A percentile compares a stretch with the other conserved stretches of the same genome.
These are phyloP conservation scores for Thymelicus lineola DNA, from an alignment of 2,888 invertebrate species.

Conservation along the genomic window DNA sequence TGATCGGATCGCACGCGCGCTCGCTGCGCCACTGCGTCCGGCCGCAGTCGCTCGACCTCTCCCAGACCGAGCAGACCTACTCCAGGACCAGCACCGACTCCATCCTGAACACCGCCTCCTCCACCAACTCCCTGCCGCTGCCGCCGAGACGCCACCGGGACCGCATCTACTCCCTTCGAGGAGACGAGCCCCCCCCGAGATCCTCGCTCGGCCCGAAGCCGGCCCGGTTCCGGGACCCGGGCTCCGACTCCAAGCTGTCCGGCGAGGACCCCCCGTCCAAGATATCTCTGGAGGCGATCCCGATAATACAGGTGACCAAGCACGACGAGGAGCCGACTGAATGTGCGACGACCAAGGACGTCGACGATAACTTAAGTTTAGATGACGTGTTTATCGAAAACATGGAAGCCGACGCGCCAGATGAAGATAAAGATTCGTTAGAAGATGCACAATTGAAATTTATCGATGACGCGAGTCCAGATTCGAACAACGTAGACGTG, in stretches of 20 bases:
- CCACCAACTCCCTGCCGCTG: slow-evolving; percentile 5
- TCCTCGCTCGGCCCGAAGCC: slow-evolving; percentile 20
- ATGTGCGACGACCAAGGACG: neutral
- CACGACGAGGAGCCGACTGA: neutral
- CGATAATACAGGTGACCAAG: neutral
- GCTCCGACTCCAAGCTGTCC: slow-evolving; percentile 9
- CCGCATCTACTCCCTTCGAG: neutral
- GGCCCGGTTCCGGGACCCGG: neutral
- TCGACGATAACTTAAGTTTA: neutral
- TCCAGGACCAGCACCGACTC: slow-evolving; percentile 2
- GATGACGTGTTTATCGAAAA: slow-evolving; percentile 3
- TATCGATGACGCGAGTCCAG: neutral
- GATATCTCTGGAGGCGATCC: neutral
- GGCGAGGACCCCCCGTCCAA: no score
- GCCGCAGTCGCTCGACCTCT: slow-evolving; percentile 18
- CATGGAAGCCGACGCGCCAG: neutral
- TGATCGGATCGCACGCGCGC: neutral
- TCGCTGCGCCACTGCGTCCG: neutral
- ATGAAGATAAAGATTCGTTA: neutral
- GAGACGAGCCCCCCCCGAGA: slow-evolving; percentile 3
- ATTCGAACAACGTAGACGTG: neutral
- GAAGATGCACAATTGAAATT: neutral
- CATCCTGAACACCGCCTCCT: neutral
- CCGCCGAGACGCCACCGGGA: slow-evolving; percentile 5
- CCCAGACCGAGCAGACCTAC: neutral